phyloP scores from a whole-genome alignment of 2,797 vertebrate species.

The Parambassis ranga region DNA sequence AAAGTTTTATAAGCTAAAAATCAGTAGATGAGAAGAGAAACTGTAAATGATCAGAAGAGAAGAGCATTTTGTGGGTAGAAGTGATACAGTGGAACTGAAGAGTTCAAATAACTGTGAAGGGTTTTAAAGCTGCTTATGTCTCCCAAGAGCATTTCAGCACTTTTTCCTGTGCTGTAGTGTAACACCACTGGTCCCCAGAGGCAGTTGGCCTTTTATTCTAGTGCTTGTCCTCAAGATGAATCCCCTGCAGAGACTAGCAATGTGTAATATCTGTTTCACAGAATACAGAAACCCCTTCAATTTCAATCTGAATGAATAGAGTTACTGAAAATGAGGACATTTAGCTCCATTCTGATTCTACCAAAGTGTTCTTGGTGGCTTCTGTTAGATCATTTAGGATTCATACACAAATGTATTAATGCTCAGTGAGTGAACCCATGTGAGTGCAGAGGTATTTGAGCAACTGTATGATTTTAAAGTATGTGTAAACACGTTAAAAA shows the following conservation, averaged over 20 bases:
- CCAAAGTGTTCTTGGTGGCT: too few species aligned
- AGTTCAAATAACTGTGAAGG: conserved; percentile 24
- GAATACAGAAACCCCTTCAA: conserved; percentile 2
- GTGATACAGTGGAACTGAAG: background rate
- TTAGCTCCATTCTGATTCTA: background rate
- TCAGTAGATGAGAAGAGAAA: background rate
- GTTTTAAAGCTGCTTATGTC: conserved; percentile 56
- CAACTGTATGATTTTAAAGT: background rate
- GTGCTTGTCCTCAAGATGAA: conserved; percentile 41
- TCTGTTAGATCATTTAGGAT: too few species aligned
- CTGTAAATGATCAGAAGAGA: conserved; percentile 3
- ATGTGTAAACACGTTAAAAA: background rate
- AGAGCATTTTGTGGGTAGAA: conserved; percentile 1
- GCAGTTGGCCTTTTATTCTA: conserved; percentile 14
- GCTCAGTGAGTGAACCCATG: background rate
- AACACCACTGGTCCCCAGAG: conserved; percentile 10
- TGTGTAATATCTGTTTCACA: conserved; percentile 19
- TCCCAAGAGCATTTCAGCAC: conserved; percentile 34
- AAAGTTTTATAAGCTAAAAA: background rate
- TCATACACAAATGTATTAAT: background rate
- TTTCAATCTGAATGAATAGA: conserved; percentile 16
- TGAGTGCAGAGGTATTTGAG: background rate
- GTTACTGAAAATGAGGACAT: background rate
- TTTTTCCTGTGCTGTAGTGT: conserved; percentile 15
- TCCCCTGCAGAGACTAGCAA: conserved; percentile 15